Base-by-base conservation (phyloP, 2,113 vertebrate species). In the Archocentrus centrarchus region DNA sequence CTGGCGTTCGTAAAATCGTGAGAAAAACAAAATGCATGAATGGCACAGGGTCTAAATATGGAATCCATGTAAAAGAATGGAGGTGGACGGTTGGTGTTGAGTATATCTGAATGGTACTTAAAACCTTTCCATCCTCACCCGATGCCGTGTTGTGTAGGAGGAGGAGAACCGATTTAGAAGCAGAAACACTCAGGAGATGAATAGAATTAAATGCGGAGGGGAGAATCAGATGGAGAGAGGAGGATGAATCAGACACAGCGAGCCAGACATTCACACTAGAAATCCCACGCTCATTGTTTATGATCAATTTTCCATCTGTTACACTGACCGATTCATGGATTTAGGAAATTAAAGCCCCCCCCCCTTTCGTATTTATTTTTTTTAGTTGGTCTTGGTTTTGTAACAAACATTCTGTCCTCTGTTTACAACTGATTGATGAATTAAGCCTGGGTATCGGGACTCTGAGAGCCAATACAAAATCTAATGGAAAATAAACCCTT, bases 151-250 rank as follows among this genome's bases (percentile, higher is more conserved):
- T 93, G 91, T 91, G 94, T 94, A 86, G 94, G 94, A 92, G 95
- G 92, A 91, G 59, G 90, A 88, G 86, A 88, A 93, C 94, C 70
- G 84, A 96, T 94, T 95, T 95, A 96, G 95, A 89, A 94, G 78
- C 92, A 93, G 89, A 92, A 87, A 92, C 92, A 93, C 91, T 93
- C 89, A 18, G 83, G 82, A 93, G 86, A 94, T 93, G 89, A 95
- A 95, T 81, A 90, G 90, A 87, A 85, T 89, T 92, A 92, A 94
- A 93, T 87, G 91, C 62, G 63, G 91, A 91, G 90, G 80, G 86
- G 18, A 81, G 90, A 86, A 90, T 92, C 88, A 92, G 83, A 92
- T 91, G 88, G 81, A 88, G 85, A 86, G 83, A 41, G 70, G 88
- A 91, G 89, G 93, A 93, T 94, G 93, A 94, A 93, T 94, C 94